phyloP scores from a whole-genome alignment of 2,113 vertebrate genomes.

The Ctenodactylus gundi region DNA sequence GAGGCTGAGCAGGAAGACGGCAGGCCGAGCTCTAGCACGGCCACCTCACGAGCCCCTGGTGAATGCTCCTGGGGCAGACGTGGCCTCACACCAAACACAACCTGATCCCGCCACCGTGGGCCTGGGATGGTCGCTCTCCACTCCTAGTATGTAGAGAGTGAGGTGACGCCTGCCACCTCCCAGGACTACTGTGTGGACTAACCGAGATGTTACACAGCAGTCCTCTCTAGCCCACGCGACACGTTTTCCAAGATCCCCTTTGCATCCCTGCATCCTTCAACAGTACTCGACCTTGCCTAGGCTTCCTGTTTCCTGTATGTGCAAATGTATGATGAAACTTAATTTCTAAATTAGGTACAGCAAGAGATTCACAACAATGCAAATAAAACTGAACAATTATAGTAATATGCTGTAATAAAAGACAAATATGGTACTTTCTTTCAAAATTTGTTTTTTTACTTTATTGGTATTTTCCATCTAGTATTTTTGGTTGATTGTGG shows the following conservation, averaged over 20 bases:
- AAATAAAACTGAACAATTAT: background rate
- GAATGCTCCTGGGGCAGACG: accelerated
- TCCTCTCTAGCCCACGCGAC: background rate
- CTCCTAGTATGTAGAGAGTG: background rate
- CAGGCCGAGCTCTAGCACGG: background rate
- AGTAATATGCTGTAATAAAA: background rate
- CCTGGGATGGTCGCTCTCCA: no score
- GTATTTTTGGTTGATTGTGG: background rate
- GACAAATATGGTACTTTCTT: background rate
- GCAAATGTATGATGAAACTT: background rate
- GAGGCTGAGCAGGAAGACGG: background rate
- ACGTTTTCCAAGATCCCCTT: background rate
- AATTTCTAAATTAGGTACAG: background rate
- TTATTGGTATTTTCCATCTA: background rate
- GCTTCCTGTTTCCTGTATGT: no score
- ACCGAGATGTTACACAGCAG: background rate
- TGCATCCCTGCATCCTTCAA: background rate
- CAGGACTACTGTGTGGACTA: background rate
- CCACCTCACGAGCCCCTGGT: accelerated
- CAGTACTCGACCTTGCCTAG: background rate
- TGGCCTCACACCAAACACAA: background rate
- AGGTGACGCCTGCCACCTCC: background rate
- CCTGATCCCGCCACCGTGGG: background rate
- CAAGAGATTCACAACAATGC: background rate
- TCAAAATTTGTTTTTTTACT: background rate